phyloP scores from a whole-genome alignment of 2,113 vertebrate species.

The Rhinopomastus cyanomelas region DNA sequence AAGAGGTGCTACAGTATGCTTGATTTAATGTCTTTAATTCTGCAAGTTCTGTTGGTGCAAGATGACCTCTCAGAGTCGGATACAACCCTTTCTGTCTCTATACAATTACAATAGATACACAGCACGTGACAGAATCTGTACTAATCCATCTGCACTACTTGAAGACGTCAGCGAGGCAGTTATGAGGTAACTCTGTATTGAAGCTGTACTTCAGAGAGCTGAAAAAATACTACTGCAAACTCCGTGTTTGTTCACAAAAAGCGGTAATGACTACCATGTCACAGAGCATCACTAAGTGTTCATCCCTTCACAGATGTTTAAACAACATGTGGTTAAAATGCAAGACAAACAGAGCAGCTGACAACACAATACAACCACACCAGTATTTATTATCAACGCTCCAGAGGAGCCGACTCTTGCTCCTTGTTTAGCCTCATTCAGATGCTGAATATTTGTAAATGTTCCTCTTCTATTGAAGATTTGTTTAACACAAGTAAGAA shows the following conservation, averaged over 20 bases:
- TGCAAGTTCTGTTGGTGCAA: not conserved
- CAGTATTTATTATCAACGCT: constrained; percentile 54
- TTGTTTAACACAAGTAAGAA: constrained; percentile 34
- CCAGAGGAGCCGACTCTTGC: constrained; percentile 18
- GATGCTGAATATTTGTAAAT: constrained; percentile 22
- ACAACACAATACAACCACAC: constrained; percentile 38
- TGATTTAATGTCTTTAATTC: not conserved
- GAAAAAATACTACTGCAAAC: constrained; percentile 40
- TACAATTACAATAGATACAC: not conserved
- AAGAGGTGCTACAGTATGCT: not conserved
- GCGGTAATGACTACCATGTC: constrained; percentile 46
- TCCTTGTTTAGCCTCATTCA: constrained; percentile 36
- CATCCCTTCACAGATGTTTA: constrained; percentile 54
- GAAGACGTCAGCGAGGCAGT: not conserved
- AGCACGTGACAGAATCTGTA: not conserved
- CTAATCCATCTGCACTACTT: not conserved
- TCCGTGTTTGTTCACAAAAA: constrained; percentile 39
- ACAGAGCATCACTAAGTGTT: constrained; percentile 27
- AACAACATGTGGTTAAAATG: constrained; percentile 61
- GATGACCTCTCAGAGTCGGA: not conserved
- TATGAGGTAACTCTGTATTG: not conserved
- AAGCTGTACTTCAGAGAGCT: not conserved
- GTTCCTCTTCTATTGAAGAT: not conserved
- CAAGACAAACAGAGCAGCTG: constrained; percentile 51
- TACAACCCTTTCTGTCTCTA: not conserved